A percentile compares a stretch with the other conserved stretches of the same genome.
phyloP scores from a whole-genome alignment of 2,797 vertebrate species.

The Pseudotriccus pelzelni region DNA sequence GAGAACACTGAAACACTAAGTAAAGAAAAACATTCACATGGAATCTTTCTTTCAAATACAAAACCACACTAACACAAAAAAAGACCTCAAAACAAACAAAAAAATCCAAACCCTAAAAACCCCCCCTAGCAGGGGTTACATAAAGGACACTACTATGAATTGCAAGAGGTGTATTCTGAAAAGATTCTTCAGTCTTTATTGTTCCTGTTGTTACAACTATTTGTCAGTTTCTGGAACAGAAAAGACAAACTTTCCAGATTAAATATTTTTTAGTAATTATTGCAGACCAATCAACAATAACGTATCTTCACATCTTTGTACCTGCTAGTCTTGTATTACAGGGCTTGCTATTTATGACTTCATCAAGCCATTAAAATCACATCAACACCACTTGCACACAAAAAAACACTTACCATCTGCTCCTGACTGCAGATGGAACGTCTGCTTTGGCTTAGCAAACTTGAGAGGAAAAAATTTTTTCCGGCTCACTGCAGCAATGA shows the following conservation, averaged over 20 bases:
- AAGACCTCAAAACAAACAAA: neutral
- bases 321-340: neutral
- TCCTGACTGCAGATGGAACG: neutral
- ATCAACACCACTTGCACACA: neutral
- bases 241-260: neutral
- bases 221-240: neutral
- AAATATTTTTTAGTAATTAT: neutral
- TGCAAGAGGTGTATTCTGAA: neutral
- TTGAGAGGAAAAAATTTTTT: neutral
- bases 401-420: conserved; percentile 13
- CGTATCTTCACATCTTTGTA: neutral
- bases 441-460: neutral
- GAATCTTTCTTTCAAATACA: neutral
- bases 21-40: neutral
- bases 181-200: neutral
- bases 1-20: neutral
- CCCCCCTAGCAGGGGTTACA: neutral
- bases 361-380: conserved; percentile 44
- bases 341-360: conserved; percentile 1
- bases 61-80: neutral
- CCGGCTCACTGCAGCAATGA: neutral
- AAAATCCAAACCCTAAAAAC: no score
- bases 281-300: neutral
- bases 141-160: neutral
- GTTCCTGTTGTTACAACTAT: neutral